Conservation (phyloP, 2,888 invertebrate species). For the Phyllotreta cruciferae region DNA sequence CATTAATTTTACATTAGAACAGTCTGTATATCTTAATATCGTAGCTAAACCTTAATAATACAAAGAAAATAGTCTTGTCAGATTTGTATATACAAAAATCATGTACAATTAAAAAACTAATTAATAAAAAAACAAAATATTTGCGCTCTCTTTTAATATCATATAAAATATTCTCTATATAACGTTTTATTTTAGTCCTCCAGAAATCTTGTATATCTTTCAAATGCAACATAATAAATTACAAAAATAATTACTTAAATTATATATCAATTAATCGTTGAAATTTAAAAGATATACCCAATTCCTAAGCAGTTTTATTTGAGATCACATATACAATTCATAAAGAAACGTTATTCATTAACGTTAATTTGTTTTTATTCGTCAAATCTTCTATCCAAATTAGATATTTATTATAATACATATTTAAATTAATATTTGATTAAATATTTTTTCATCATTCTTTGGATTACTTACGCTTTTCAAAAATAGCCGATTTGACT, state of each 20-base stretch:
- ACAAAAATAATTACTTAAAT: slow-evolving; percentile 31
- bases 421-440: no score
- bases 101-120: slow-evolving; percentile 23
- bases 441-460: no score
- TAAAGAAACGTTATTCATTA: slow-evolving; percentile 5
- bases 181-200: slow-evolving; percentile 21
- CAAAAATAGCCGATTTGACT: no score
- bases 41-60: slow-evolving; percentile 52
- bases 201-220: slow-evolving; percentile 15
- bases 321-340: slow-evolving; percentile 30
- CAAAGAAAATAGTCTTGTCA: slow-evolving; percentile 51
- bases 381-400: no score
- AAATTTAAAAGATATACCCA: slow-evolving; percentile 12
- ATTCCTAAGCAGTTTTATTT: slow-evolving; percentile 26
- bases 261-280: slow-evolving; percentile 15
- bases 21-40: slow-evolving; percentile 46
- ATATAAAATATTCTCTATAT: slow-evolving; percentile 21
- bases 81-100: slow-evolving; percentile 47
- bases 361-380: no score
- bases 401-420: no score
- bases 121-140: slow-evolving; percentile 37
- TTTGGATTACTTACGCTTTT: no score
- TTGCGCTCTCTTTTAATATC: slow-evolving; percentile 31
- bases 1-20: no score
- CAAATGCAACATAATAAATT: slow-evolving; percentile 31